phyloP scores from a whole-genome alignment of 2,888 invertebrate genomes.

The Stenchaetothrips biformis region DNA sequence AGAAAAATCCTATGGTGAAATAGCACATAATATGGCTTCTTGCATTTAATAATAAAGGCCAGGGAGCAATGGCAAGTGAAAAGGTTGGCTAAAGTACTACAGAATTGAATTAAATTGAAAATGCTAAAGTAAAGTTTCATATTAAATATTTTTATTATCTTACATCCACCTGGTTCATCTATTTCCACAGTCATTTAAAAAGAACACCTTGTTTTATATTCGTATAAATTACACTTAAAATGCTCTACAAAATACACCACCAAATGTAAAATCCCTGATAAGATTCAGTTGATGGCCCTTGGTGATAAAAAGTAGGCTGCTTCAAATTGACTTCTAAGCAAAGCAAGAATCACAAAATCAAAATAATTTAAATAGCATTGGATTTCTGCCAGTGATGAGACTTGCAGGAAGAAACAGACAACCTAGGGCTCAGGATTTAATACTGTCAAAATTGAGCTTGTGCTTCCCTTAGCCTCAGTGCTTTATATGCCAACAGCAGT shows the following conservation, averaged over 20 bases:
- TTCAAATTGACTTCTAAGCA: not conserved
- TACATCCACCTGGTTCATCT: slow-evolving; percentile 1
- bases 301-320: not conserved
- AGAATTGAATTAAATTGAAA: too few species aligned
- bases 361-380: not conserved
- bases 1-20: too few species aligned
- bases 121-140: not conserved
- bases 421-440: slow-evolving; percentile 15
- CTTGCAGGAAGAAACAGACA: not conserved
- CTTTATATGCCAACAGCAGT: not conserved
- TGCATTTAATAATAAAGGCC: too few species aligned
- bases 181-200: slow-evolving; percentile 9
- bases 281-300: not conserved
- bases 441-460: slow-evolving; percentile 19
- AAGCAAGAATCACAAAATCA: slow-evolving; percentile 1
- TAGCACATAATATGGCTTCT: too few species aligned
- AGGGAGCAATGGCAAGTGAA: not conserved
- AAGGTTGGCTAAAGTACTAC: not conserved
- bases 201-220: slow-evolving; percentile 6
- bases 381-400: not conserved
- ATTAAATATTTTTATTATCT: slow-evolving; percentile 24
- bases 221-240: slow-evolving; percentile 22
- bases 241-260: not conserved
- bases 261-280: slow-evolving; percentile 21
- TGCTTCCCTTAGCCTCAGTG: slow-evolving; percentile 2